Evolutionary conservation across 2,113 vertebrate species (phyloP).

Genomic region (Hippocampus abdominalis): DNA sequence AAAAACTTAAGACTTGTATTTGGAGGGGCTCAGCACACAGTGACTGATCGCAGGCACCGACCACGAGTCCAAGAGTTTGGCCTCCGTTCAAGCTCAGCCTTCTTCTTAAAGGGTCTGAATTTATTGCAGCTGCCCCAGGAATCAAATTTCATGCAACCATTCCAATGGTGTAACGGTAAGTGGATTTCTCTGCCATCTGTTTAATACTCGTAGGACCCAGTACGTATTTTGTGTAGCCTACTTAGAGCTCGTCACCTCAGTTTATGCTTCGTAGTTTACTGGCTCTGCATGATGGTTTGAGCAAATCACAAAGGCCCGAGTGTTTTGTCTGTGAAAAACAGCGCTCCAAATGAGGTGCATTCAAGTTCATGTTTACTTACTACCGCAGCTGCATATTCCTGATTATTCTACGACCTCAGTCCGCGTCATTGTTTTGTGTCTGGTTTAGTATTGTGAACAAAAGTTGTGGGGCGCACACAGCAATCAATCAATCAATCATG

Average conservation of each 20-base stretch:
- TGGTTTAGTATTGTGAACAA: not conserved
- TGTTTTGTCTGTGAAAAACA: constrained; percentile 5
- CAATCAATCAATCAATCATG: not conserved
- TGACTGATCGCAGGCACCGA: constrained; percentile 39
- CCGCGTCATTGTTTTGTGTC: not conserved
- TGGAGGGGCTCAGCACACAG: constrained; percentile 30
- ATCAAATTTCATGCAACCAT: constrained; percentile 79
- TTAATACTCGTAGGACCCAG: constrained; percentile 24
- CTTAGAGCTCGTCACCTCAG: constrained; percentile 29
- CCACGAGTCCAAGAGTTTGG: constrained; percentile 39
- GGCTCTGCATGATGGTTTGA: constrained; percentile 12
- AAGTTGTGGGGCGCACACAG: not conserved
- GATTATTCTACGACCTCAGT: not conserved
- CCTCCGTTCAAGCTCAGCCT: constrained; percentile 35
- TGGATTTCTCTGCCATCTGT: constrained; percentile 38
- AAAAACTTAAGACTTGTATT: constrained; percentile 51
- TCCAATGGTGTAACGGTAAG: constrained; percentile 82
- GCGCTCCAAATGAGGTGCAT: constrained; percentile 7
- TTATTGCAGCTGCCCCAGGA: constrained; percentile 59
- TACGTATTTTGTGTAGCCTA: constrained; percentile 12
- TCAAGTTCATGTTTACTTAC: constrained; percentile 36
- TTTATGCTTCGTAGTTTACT: constrained; percentile 15
- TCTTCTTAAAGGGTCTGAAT: constrained; percentile 61
- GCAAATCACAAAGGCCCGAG: constrained; percentile 3
- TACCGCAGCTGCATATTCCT: not conserved